Percentiles rank a stretch among this genome's conserved stretches.
Evolutionary conservation across 2,113 vertebrate species (phyloP).

Genomic region (Hepsetus odoe): DNA sequence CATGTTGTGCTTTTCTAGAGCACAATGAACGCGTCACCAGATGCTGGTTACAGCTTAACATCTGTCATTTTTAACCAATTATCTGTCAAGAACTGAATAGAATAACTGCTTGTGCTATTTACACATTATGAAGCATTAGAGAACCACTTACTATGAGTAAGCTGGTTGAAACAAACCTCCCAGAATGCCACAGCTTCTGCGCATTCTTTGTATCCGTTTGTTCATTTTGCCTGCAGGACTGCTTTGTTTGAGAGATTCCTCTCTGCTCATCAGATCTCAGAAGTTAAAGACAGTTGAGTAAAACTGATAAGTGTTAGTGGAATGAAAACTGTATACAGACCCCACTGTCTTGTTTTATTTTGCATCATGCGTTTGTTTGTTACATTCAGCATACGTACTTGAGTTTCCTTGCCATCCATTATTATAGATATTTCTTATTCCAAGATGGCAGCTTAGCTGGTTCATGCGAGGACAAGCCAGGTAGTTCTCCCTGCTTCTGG

Average conservation of each 20-base stretch:
- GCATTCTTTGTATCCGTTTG: background rate
- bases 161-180: background rate
- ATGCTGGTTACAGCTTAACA: too few relatives aligned
- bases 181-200: background rate
- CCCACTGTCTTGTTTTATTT: slow-evolving; percentile 24
- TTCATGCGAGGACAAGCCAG: slow-evolving; percentile 43
- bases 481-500: slow-evolving; percentile 38
- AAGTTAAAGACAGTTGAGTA: background rate
- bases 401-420: slow-evolving; percentile 29
- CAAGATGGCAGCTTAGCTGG: slow-evolving; percentile 32
- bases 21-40: too few relatives aligned
- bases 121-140: too few relatives aligned
- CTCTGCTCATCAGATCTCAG: background rate
- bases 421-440: slow-evolving; percentile 48
- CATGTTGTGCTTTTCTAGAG: too few relatives aligned
- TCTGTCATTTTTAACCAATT: too few relatives aligned
- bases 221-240: slow-evolving; percentile 1
- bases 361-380: slow-evolving; percentile 52
- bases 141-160: background rate
- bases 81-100: too few relatives aligned
- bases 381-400: slow-evolving; percentile 18
- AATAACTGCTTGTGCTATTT: too few relatives aligned
- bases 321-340: slow-evolving; percentile 29
- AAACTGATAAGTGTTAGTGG: slow-evolving; percentile 32
- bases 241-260: background rate